A percentile compares a stretch with the other conserved stretches of the same genome.
phyloP scores from a whole-genome alignment of 2,113 vertebrate genomes.

The Oenanthe oenanthe region DNA sequence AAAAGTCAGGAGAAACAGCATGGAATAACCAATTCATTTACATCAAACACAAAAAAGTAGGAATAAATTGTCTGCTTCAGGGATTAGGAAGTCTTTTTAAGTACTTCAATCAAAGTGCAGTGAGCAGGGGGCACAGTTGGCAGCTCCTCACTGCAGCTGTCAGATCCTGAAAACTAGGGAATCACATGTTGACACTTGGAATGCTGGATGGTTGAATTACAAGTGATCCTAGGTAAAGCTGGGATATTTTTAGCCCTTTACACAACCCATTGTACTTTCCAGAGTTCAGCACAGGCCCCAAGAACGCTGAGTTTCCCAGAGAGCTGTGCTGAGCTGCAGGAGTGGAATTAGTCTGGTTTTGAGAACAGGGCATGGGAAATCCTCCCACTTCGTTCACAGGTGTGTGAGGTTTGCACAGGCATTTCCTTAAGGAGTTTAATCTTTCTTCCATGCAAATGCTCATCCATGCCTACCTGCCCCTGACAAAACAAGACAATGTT shows the following conservation, averaged over 20 bases:
- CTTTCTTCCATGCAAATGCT: not conserved
- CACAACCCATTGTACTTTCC: slow-evolving; percentile 66
- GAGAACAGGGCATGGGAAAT: not conserved
- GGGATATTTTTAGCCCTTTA: slow-evolving; percentile 77
- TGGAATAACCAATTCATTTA: slow-evolving; percentile 21
- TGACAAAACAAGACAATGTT: not conserved
- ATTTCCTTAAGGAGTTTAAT: not conserved
- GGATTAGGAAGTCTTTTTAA: slow-evolving; percentile 64
- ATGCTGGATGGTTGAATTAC: slow-evolving; percentile 72
- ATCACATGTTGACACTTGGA: slow-evolving; percentile 75
- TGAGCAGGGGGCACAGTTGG: slow-evolving; percentile 68
- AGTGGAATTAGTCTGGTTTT: not conserved
- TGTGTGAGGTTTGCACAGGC: not conserved
- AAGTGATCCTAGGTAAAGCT: slow-evolving; percentile 73
- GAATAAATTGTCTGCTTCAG: slow-evolving; percentile 28
- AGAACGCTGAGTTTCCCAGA: slow-evolving; percentile 1
- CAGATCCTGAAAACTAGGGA: slow-evolving; percentile 71
- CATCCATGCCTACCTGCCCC: not conserved
- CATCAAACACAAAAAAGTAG: slow-evolving; percentile 6
- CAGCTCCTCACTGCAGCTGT: slow-evolving; percentile 72
- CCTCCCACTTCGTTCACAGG: not conserved
- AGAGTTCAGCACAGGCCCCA: slow-evolving; percentile 57
- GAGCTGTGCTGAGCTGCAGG: not conserved
- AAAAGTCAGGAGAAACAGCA: slow-evolving; percentile 32
- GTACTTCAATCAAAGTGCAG: slow-evolving; percentile 60